These are phyloP conservation scores for Drosophila subquinaria DNA, from an alignment of 2,888 invertebrate genomes.

Conservation along the genomic window DNA sequence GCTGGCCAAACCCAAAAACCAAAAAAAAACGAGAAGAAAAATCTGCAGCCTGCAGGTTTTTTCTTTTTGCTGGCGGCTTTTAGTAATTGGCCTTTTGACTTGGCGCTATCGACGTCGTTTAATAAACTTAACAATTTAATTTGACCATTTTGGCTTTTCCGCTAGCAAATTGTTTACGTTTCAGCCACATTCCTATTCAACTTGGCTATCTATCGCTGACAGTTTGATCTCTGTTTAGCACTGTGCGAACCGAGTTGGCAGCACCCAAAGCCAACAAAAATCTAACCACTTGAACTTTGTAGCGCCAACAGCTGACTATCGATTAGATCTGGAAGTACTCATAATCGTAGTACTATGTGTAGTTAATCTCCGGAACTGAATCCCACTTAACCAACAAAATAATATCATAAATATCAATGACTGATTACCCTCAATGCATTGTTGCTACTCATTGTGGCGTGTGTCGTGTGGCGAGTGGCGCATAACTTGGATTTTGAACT, in stretches of 20 bases:
- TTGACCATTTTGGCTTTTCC: conserved; percentile 41
- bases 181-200: conserved; percentile 1
- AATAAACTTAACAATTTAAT: conserved; percentile 73
- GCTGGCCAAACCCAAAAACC: conserved; percentile 10
- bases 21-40: conserved; percentile 1
- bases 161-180: conserved; percentile 24
- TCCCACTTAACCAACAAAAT: conserved; percentile 25
- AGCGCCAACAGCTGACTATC: conserved; percentile 53
- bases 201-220: conserved; percentile 14
- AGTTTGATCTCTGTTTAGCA: conserved; percentile 25
- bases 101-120: conserved; percentile 49
- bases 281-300: conserved; percentile 63
- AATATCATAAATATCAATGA: conserved; percentile 53
- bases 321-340: conserved; percentile 27
- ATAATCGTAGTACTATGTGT: not conserved
- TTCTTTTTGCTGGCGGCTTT: conserved; percentile 5
- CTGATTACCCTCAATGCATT: conserved; percentile 46
- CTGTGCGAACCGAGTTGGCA: conserved; percentile 36
- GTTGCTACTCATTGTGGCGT: conserved; percentile 6
- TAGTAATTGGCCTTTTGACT: conserved; percentile 60
- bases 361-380: conserved; percentile 56
- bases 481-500: conserved; percentile 22
- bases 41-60: conserved; percentile 6
- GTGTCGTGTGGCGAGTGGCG: conserved; percentile 1
- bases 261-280: not conserved